Conservation (phyloP, 2,113 vertebrate genomes). For the Ranitomeya imitator region DNA sequence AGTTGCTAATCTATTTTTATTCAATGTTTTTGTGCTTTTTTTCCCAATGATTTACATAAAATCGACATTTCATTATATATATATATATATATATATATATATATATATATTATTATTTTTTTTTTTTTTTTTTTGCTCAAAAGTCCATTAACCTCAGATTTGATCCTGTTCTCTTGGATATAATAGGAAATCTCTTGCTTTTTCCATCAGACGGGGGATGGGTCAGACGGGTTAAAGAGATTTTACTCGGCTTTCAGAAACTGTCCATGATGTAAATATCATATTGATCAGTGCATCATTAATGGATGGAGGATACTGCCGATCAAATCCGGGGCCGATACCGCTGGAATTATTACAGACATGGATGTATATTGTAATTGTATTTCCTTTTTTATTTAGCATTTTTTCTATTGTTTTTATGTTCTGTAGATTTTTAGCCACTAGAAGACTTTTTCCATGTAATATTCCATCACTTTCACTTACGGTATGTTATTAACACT, state of each 20-base stretch:
- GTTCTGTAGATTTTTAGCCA: too few species aligned
- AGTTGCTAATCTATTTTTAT: neutral
- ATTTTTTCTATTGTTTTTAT: neutral
- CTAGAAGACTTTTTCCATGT: neutral
- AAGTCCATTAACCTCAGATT: neutral
- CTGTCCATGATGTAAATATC: neutral
- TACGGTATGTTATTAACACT: too few species aligned
- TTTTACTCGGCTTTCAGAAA: neutral
- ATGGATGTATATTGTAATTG: too few species aligned
- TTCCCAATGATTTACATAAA: neutral
- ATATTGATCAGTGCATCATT: neutral
- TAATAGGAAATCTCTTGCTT: neutral
- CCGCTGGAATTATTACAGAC: too few species aligned
- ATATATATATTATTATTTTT: too few species aligned
- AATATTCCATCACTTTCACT: too few species aligned
- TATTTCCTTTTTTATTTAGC: too few species aligned
- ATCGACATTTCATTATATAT: too few species aligned
- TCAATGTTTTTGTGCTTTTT: neutral
- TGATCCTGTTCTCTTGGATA: neutral
- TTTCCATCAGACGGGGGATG: neutral
- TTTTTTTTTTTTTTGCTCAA: too few species aligned
- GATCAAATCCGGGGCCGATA: too few species aligned
- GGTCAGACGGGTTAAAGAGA: neutral
- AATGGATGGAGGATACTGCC: neutral
- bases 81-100: too few species aligned